phyloP scores from a whole-genome alignment of 2,888 invertebrate genomes.

The Scrobipalpa costella region DNA sequence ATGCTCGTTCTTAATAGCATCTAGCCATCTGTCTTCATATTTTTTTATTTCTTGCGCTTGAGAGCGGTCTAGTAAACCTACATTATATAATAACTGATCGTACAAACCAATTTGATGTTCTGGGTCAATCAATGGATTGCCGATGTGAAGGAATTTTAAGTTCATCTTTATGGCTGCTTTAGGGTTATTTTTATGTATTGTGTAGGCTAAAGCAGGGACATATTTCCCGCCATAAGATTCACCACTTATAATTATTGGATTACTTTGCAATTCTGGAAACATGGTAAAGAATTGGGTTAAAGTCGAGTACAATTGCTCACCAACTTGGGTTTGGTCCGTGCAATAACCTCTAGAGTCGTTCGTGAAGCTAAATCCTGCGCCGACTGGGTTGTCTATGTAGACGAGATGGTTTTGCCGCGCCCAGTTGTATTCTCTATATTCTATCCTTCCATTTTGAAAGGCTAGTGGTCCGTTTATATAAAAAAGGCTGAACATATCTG shows the following conservation, averaged over 20 bases:
- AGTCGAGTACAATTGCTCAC: no score
- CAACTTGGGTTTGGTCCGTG: slow-evolving; percentile 89
- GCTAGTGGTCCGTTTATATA: slow-evolving; percentile 89
- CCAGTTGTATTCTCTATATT: slow-evolving; percentile 84
- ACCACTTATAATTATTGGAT: slow-evolving; percentile 92
- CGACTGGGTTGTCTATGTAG: no score
- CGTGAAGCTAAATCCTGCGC: slow-evolving; percentile 95
- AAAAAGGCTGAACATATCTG: slow-evolving; percentile 90
- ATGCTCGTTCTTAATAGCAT: not conserved
- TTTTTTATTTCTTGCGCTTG: not conserved
- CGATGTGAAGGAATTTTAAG: slow-evolving; percentile 45
- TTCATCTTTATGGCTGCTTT: slow-evolving; percentile 86
- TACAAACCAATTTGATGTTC: slow-evolving; percentile 25
- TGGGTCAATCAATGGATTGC: slow-evolving; percentile 28
- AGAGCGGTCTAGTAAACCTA: slow-evolving; percentile 27
- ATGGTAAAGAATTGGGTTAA: slow-evolving; percentile 91
- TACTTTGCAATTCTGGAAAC: slow-evolving; percentile 87
- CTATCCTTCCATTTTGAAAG: slow-evolving; percentile 62
- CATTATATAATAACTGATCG: slow-evolving; percentile 24
- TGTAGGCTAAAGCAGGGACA: slow-evolving; percentile 88
- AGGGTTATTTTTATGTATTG: slow-evolving; percentile 82
- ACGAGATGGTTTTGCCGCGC: no score
- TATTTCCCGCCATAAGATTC: slow-evolving; percentile 93
- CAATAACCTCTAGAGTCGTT: slow-evolving; percentile 88
- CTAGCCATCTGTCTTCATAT: no score